Evolutionary conservation across 2,113 vertebrate genomes (phyloP).

Genomic region (Platysteira castanea): DNA sequence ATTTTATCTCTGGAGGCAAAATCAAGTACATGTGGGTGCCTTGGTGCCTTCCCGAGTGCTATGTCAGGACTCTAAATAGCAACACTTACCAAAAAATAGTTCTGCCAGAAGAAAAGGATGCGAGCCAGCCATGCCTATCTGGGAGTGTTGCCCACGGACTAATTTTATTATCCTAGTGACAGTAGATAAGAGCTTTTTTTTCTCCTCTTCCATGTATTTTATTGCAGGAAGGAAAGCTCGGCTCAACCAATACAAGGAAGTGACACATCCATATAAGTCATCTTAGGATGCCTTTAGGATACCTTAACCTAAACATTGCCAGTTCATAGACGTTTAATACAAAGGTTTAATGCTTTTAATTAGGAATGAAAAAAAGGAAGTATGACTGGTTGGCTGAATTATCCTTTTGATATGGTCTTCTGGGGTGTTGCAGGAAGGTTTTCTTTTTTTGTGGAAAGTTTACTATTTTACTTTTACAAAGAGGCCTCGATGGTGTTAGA

Average conservation of each 20-base stretch:
- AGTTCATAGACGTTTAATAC: constrained; percentile 34
- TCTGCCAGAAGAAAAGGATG: constrained; percentile 31
- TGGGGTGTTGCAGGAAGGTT: neutral
- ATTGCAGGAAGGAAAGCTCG: constrained; percentile 56
- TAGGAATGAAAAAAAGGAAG: neutral
- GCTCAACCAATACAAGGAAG: constrained; percentile 36
- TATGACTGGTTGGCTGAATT: neutral
- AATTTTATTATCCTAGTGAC: constrained; percentile 56
- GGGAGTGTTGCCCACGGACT: constrained; percentile 13
- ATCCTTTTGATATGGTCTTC: neutral
- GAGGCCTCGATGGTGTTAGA: neutral
- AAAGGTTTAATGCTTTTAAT: constrained; percentile 25
- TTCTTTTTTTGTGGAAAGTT: neutral
- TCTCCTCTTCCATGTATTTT: constrained; percentile 47
- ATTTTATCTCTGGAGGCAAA: neutral
- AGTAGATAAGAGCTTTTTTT: constrained; percentile 24
- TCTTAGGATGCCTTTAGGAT: constrained; percentile 43
- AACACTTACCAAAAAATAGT: constrained; percentile 34
- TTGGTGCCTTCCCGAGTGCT: neutral
- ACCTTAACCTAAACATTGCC: constrained; percentile 37
- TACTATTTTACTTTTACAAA: neutral
- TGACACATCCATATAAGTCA: constrained; percentile 61
- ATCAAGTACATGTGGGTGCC: neutral
- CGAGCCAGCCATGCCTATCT: constrained; percentile 13
- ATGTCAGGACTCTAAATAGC: constrained; percentile 12